A percentile compares a stretch with the other conserved stretches of the same genome.
Conservation (phyloP, 2,797 vertebrate species). For the Leucoraja ocellata region DNA sequence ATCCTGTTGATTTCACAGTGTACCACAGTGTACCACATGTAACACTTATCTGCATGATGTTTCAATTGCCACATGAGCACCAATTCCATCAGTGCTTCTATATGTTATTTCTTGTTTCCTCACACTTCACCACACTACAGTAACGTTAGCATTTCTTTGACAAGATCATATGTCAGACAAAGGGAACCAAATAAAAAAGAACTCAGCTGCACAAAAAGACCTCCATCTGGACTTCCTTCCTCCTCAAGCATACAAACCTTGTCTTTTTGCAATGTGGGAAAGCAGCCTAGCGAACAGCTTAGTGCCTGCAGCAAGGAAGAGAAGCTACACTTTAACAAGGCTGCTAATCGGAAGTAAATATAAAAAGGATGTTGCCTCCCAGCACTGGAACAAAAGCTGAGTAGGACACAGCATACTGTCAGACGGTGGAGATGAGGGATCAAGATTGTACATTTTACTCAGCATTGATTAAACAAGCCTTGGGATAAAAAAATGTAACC, state of each 20-base stretch:
- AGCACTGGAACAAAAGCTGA: background rate
- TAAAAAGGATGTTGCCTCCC: constrained; percentile 80
- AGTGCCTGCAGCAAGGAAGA: constrained; percentile 81
- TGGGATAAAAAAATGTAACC: background rate
- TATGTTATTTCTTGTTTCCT: too few species aligned
- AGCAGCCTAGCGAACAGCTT: constrained; percentile 94
- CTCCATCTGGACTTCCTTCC: background rate
- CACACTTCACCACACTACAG: too few species aligned
- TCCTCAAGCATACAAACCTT: constrained; percentile 18
- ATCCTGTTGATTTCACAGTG: too few species aligned
- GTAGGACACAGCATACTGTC: background rate
- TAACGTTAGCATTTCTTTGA: too few species aligned
- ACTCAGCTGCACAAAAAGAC: background rate
- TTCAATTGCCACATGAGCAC: too few species aligned
- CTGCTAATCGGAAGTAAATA: constrained; percentile 91
- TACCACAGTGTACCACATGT: too few species aligned
- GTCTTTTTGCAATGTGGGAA: constrained; percentile 85
- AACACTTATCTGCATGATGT: too few species aligned
- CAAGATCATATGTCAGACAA: background rate
- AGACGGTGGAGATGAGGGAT: background rate
- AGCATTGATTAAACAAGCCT: background rate
- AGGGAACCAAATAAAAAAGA: background rate
- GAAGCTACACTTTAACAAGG: constrained; percentile 88
- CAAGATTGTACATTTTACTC: background rate
- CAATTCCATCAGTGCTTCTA: too few species aligned